Evolutionary conservation across 2,888 invertebrate species (phyloP), one percentile per base, ranked within the genome.

Genomic region (Psylliodes chrysocephalus): DNA sequence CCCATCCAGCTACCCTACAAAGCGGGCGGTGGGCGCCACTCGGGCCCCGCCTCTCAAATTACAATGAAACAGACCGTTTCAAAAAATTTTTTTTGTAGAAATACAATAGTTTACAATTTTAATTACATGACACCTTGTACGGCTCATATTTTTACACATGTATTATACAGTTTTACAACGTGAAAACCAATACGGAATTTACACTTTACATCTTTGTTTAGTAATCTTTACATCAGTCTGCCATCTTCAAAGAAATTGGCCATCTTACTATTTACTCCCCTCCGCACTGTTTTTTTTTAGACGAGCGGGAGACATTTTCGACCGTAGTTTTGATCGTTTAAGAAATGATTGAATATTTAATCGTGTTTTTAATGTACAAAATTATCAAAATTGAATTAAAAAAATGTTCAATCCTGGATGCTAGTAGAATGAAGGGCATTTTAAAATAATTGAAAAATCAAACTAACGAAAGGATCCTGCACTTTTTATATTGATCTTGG

Each of bases 211-310:
- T 78, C 77, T 78, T 78, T 75, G 76, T 78, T 80, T 82, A 81
- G 79, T 80, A 80, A 40, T 79, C 82, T 83, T 83, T 82, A 83
- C 82, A 83, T 83, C 83, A 83, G 83, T 83, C 83, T 82, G 81
- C 77, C 77, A 75, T 76, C 69, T 75, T 72, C 66, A 71, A 71
- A 66, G 67, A 75, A 78, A 76, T 73, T 75, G 77, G 78, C 79
- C 75, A 70, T 75, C 75, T 75, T 67, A 72, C 72, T 71, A 40
- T 68, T 69, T 71, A 71, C 73, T 77, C 77, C 76, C 77, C 75
- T 71, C 74, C 77, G 72, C 75, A 71, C 68, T 70, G 71, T 68
- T 56, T 42, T 47, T 22, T 57, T 42, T 19, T 10, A 30, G 55
- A 35, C 57, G n/a, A n/a, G n/a, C n/a, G n/a, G 57, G 35, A 3